These are phyloP conservation scores for Saxidomus purpurata DNA, from an alignment of 1,140 invertebrate genomes.

Conservation along the genomic window DNA sequence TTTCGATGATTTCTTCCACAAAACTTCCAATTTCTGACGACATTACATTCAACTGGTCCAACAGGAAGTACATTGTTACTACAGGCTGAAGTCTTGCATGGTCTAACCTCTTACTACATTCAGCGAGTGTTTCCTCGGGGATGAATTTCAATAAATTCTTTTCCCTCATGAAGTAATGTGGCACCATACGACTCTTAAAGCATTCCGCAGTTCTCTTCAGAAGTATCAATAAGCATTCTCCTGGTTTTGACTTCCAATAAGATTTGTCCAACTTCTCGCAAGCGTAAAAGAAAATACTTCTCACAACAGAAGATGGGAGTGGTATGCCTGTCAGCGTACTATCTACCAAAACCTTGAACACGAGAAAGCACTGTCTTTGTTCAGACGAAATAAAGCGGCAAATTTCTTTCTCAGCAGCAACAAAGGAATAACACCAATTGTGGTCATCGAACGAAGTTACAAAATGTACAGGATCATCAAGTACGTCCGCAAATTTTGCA, in stretches of 20 bases:
- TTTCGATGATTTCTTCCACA: constrained; percentile 1
- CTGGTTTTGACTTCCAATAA: constrained; percentile 24
- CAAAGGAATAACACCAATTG: constrained; percentile 30
- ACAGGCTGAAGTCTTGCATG: neutral
- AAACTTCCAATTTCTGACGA: constrained; percentile 11
- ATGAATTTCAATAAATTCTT: constrained; percentile 9
- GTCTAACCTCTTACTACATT: neutral
- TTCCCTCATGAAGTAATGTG: constrained; percentile 38
- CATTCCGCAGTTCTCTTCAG: constrained; percentile 2
- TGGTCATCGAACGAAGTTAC: neutral
- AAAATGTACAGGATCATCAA: neutral
- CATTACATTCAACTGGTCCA: neutral
- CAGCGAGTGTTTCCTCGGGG: neutral
- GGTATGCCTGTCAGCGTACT: neutral
- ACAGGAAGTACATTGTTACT: neutral
- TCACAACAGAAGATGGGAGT: neutral
- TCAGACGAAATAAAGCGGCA: neutral
- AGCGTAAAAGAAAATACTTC: constrained; percentile 54
- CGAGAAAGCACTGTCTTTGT: constrained; percentile 25
- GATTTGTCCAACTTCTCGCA: constrained; percentile 30
- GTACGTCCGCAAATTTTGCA: neutral
- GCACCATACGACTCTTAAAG: neutral
- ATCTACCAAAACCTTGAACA: neutral
- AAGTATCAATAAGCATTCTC: constrained; percentile 6
- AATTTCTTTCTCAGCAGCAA: constrained; percentile 30